These are phyloP conservation scores for Squalus acanthias DNA, from an alignment of 2,797 vertebrate genomes.

Conservation along the genomic window DNA sequence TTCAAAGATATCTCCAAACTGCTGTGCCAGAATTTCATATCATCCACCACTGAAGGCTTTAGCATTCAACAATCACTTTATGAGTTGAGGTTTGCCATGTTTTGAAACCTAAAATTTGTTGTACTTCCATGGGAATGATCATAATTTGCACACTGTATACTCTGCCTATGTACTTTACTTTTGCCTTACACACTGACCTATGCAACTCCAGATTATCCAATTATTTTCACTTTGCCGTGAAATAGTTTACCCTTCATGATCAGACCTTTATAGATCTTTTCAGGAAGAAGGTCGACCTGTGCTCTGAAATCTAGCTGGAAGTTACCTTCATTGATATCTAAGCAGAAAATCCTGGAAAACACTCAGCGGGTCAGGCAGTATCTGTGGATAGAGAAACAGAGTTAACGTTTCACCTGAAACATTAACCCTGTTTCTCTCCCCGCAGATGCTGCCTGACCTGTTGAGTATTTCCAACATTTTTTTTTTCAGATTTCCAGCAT, in stretches of 20 bases:
- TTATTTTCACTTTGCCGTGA: neutral
- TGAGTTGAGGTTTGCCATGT: neutral
- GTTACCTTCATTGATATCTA: too few species aligned
- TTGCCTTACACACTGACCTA: neutral
- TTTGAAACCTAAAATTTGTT: neutral
- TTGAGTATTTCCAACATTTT: neutral
- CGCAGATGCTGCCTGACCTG: neutral
- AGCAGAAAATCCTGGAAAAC: too few species aligned
- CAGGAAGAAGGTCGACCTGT: too few species aligned
- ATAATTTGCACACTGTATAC: neutral
- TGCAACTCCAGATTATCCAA: too few species aligned
- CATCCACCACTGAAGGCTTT: neutral
- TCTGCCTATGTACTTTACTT: neutral
- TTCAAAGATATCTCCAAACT: neutral
- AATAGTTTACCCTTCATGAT: too few species aligned
- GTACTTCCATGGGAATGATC: neutral
- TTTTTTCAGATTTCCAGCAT: neutral
- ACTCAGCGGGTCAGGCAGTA: too few species aligned
- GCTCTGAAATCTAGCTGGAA: too few species aligned
- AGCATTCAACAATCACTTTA: neutral
- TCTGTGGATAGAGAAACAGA: too few species aligned
- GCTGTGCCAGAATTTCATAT: neutral
- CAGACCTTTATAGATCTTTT: too few species aligned
- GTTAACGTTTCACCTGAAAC: neutral
- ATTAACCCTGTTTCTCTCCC: neutral